A percentile compares a stretch with the other conserved stretches of the same genome.
Conservation (phyloP, 2,888 invertebrate genomes). For the Hydrotaea diabolus region DNA sequence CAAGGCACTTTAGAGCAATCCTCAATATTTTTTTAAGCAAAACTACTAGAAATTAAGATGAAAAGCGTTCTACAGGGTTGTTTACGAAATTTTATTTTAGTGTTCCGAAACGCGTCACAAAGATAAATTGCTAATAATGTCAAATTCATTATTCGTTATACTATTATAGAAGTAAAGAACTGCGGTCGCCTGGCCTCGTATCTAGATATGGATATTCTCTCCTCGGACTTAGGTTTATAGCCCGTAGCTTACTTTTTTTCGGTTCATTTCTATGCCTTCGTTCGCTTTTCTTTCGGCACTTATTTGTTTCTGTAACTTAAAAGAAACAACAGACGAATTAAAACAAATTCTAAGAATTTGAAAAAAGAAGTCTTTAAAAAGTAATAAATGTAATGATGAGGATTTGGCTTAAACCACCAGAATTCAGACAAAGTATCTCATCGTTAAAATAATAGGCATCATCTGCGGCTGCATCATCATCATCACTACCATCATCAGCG, state of each 20-base stretch:
- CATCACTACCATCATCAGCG: background rate
- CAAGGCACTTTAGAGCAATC: too few relatives aligned
- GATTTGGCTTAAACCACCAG: conserved; percentile 57
- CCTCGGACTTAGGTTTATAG: conserved; percentile 51
- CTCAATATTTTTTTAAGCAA: too few relatives aligned
- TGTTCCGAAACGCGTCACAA: too few relatives aligned
- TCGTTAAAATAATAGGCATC: conserved; percentile 5
- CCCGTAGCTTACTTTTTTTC: conserved; percentile 54
- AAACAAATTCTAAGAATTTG: conserved; percentile 50
- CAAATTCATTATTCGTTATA: too few relatives aligned
- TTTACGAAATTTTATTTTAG: too few relatives aligned
- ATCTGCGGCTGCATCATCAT: conserved; percentile 5
- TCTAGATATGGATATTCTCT: background rate
- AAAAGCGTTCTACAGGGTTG: too few relatives aligned
- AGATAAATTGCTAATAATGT: too few relatives aligned
- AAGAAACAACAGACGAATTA: conserved; percentile 34
- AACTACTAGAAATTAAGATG: too few relatives aligned
- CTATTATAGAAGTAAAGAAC: too few relatives aligned
- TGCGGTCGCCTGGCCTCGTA: background rate
- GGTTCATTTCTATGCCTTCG: conserved; percentile 20
- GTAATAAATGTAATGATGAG: conserved; percentile 63
- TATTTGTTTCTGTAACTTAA: conserved; percentile 29
- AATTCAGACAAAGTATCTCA: conserved; percentile 37
- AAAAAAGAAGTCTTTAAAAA: conserved; percentile 50
- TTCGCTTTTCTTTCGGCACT: background rate